Base-by-base conservation (phyloP, 2,113 vertebrate species). In the Calonectris borealis region DNA sequence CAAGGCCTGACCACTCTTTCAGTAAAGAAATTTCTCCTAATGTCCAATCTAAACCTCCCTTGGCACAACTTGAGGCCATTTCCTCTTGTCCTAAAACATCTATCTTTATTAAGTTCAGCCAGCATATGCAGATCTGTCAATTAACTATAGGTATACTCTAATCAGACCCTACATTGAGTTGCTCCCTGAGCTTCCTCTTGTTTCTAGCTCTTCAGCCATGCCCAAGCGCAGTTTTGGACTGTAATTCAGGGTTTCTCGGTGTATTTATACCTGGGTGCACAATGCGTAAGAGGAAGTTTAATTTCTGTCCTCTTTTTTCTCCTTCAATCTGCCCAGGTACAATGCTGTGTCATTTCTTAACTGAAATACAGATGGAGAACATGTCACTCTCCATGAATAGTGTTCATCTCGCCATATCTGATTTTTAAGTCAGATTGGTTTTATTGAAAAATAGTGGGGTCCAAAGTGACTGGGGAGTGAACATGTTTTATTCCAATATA, bases 181-280 rank as follows among this genome's bases (percentile, higher is more conserved):
- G 7, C 40, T 69, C 15, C 25, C 11, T 0, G 0, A 68, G 12
- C 26, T 83, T 64, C 21, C 29, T 42, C 40, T 49, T 44, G 11
- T 68, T 86, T 80, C 61, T 27, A 40, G 3, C n/a, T 83, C 49
- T 76, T 65, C 26, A 88, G 73, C 29, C 7, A 40, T 69, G 24
- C 10, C 9, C 19, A 64, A 44, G 26, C 0, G 0, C 5, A 9
- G 31, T 36, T 88, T 70, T 72, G 27, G 26, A 27, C 11, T 52
- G 13, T 60, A 62, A 69, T 77, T 92, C 21, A 80, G 26, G 13
- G 4, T 69, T 85, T 89, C 49, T 78, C 55, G 14, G 6, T 29
- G n/a, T 25, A 11, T 55, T 93, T 93, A 29, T 36, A 51, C 7
- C 55, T 52, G 15, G 22, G 18, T 40, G 17, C 44, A 61, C 34